phyloP scores from a whole-genome alignment of 2,113 vertebrate species.

The Maylandia zebra region DNA sequence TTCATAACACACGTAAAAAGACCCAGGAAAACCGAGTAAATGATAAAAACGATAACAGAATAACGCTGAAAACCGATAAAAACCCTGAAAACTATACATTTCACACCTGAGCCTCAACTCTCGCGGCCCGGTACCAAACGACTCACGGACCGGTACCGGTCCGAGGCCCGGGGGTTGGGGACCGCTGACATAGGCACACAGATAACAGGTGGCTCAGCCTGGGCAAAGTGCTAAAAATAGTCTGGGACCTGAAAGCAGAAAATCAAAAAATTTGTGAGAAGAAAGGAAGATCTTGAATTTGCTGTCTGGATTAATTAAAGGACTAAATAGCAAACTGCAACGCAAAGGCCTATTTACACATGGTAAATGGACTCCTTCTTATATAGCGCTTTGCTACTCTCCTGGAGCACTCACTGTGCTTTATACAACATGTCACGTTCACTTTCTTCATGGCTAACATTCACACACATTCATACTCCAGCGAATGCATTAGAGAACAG shows the following conservation, averaged over 20 bases:
- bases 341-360: rapidly evolving
- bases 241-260: neutral
- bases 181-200: neutral
- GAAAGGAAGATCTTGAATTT: rapidly evolving
- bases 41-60: no score
- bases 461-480: neutral
- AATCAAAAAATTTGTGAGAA: neutral
- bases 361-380: neutral
- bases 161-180: no score
- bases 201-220: neutral
- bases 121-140: no score
- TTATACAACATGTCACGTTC: neutral
- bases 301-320: neutral
- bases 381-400: neutral
- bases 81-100: no score
- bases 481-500: rapidly evolving
- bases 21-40: no score
- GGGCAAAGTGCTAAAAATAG: neutral
- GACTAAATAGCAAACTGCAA: neutral
- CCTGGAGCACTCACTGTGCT: neutral
- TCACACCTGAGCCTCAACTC: no score
- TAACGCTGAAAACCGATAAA: no score
- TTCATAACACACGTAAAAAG: no score
- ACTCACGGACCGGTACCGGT: no score
- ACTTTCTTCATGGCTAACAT: neutral